Base-by-base conservation (phyloP, 2,797 vertebrate genomes). In the Rhinichthys osculus region DNA sequence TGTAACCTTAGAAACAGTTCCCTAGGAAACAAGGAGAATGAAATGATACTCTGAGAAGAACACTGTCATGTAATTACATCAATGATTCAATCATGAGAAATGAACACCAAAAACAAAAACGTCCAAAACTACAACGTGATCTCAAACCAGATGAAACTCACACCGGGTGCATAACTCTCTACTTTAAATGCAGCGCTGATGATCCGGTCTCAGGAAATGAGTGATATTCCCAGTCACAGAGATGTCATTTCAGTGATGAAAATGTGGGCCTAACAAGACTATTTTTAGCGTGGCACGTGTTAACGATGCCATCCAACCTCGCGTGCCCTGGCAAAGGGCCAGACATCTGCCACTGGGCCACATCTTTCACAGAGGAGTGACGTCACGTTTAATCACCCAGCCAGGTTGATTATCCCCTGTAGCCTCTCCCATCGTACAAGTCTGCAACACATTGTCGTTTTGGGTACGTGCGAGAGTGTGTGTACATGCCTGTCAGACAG, bases 1-100 rank as follows among this genome's bases (percentile, higher is more conserved):
- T 88, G 89, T 92, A 91, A 91, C 90, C 87, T 87, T 90, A 91
- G 91, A 91, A 91, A 91, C 90, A 77, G 91, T 93, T 91, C 90
- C 91, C 91, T 84, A 91, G 91, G 92, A 89, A 93, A 93, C 91
- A 89, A 89, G 85, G 86, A 89, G 78, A 44, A 64, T 62, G 57
- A 81, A 74, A 74, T 74, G 1, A 84, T 57, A 71, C 47, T 40
- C 59, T 76, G 10, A 64, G 52, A 47, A 57, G 52, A 47, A 73
- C 73, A 70, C 5, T 47, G 85, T 78, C 64, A 78, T 67, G 50
- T 74, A 71, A 62, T 76, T 54, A 84, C 67, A 74, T 76, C 69
- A 83, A 52, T 70, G 73, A 72, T 81, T 66, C 54, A 80, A 82
- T 67, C 5, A 23, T 54, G 21, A 33, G 7, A 35, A 57, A 33